Percentiles rank a stretch among this genome's conserved stretches.
phyloP scores from a whole-genome alignment of 1,140 invertebrate genomes.

The Fopius arisanus region DNA sequence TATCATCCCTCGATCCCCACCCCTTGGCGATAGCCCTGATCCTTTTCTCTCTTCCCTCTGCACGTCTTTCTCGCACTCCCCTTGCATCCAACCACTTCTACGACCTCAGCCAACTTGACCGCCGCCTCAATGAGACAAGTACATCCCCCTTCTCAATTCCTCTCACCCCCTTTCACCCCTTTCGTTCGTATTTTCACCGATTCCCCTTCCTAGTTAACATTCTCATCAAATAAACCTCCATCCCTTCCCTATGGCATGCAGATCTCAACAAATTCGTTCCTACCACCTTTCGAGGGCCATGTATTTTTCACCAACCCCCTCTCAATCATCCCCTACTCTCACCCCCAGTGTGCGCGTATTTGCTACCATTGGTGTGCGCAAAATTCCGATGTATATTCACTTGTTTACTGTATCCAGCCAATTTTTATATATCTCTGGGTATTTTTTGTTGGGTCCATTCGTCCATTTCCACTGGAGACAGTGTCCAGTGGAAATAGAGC shows the following conservation, averaged over 20 bases:
- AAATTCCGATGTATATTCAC: not conserved
- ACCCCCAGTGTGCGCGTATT: not conserved
- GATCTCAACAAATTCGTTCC: conserved; percentile 36
- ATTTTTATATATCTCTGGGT: not conserved
- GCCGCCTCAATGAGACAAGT: conserved; percentile 26
- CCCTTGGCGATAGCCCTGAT: not conserved
- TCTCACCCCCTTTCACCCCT: no score
- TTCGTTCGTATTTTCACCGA: not conserved
- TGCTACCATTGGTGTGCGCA: not conserved
- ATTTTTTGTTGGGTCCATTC: not conserved
- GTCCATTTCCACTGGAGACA: conserved; percentile 4
- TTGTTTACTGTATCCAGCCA: conserved; percentile 1
- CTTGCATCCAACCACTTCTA: conserved; percentile 21
- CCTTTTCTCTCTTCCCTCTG: not conserved
- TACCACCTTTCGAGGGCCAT: conserved; percentile 19
- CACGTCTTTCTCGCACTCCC: conserved; percentile 16
- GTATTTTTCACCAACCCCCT: not conserved
- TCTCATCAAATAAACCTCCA: conserved; percentile 12
- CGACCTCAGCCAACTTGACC: conserved; percentile 30
- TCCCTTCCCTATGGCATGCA: conserved; percentile 32
- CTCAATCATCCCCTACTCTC: not conserved
- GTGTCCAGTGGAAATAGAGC: not conserved
- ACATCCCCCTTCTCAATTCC: not conserved
- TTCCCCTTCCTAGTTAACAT: not conserved
- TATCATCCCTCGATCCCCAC: not conserved